Conservation (phyloP, 2,888 invertebrate species). For the Cosmia pyralina region DNA sequence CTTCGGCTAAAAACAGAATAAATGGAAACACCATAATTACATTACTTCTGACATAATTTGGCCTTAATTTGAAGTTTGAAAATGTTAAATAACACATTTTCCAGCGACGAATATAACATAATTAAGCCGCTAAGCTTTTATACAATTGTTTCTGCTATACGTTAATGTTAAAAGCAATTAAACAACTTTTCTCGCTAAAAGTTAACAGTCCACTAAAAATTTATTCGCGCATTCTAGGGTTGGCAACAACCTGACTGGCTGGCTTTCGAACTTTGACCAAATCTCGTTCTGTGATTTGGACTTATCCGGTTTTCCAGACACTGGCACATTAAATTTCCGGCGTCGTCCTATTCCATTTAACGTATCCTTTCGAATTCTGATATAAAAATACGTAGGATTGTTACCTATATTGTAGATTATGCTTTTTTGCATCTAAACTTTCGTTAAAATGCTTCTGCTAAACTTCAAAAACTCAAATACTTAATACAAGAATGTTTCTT, state of each 20-base stretch:
- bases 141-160: conserved; percentile 45
- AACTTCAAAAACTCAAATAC: neutral
- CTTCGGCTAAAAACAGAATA: conserved; percentile 54
- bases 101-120: conserved; percentile 37
- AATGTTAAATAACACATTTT: conserved; percentile 41
- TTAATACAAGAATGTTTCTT: too few species aligned
- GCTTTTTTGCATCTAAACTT: neutral
- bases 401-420: neutral
- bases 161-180: conserved; percentile 56
- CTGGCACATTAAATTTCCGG: conserved; percentile 55
- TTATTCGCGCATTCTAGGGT: conserved; percentile 36
- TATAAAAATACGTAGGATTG: neutral
- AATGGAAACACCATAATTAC: conserved; percentile 54
- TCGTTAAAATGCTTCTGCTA: neutral
- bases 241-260: conserved; percentile 2
- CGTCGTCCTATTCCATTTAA: conserved; percentile 38
- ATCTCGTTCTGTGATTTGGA: conserved; percentile 32
- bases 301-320: conserved; percentile 55
- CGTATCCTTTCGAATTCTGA: conserved; percentile 17
- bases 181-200: conserved; percentile 57
- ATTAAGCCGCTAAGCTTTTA: conserved; percentile 40
- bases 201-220: conserved; percentile 49
- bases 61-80: conserved; percentile 55
- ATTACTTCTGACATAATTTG: conserved; percentile 57
- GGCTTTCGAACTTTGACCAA: conserved; percentile 32